These are phyloP conservation scores for Cryptophagus acutangulus DNA, from an alignment of 2,888 invertebrate species.

Conservation along the genomic window DNA sequence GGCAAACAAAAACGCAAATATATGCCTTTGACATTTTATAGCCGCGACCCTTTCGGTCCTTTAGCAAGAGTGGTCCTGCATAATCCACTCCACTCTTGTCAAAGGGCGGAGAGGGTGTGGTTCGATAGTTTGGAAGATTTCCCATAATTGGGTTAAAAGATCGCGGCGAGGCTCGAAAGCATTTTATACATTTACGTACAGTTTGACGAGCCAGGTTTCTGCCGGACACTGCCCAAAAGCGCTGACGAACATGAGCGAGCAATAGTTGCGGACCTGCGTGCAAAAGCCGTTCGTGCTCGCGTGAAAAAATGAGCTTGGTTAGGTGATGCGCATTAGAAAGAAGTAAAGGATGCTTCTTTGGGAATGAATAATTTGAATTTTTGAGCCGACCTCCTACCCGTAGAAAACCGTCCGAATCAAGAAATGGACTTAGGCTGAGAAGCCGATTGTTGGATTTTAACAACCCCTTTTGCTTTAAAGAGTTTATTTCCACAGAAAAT, in stretches of 20 bases:
- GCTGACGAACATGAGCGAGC: slow-evolving; percentile 11
- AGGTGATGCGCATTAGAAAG: slow-evolving; percentile 12
- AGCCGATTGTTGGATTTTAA: background rate
- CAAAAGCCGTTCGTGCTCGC: slow-evolving; percentile 12
- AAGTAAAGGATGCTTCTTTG: slow-evolving; percentile 15
- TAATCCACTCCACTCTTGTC: too few species aligned
- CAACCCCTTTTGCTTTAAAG: background rate
- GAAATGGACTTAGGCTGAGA: slow-evolving; percentile 5
- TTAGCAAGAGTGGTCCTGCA: too few species aligned
- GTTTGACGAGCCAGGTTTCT: slow-evolving; percentile 8
- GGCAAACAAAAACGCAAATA: too few species aligned
- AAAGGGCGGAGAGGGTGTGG: too few species aligned
- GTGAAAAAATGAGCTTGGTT: slow-evolving; percentile 9
- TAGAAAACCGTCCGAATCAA: slow-evolving; percentile 10
- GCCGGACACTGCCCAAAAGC: slow-evolving; percentile 18
- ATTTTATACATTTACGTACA: slow-evolving; percentile 13
- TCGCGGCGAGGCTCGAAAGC: slow-evolving; percentile 13
- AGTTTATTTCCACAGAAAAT: slow-evolving; percentile 5
- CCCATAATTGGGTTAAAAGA: slow-evolving; percentile 14
- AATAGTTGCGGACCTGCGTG: slow-evolving; percentile 16
- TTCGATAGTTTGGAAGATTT: too few species aligned
- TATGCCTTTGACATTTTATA: too few species aligned
- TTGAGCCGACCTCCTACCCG: slow-evolving; percentile 13
- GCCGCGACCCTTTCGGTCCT: too few species aligned
- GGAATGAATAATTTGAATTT: slow-evolving; percentile 10